Base-by-base conservation (phyloP, 2,113 vertebrate species). In the Lipotes vexillifer region DNA sequence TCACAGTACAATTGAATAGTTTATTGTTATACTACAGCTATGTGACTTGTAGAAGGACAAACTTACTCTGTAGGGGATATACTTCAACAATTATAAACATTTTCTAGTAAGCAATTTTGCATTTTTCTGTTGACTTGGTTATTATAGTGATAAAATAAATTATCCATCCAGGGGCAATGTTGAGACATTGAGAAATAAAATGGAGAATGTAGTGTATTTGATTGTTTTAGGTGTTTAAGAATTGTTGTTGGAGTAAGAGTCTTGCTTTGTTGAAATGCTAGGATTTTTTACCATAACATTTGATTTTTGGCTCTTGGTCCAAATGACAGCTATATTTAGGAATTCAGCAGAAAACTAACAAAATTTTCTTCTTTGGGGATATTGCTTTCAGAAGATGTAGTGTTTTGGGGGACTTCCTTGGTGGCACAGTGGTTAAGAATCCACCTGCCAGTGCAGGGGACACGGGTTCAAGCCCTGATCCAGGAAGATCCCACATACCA, bases 101-200 rank as follows among this genome's bases (percentile, higher is more conserved):
- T 46, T 94, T 91, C 74, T 36, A 57, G 29, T 89, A 93, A 93
- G 31, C 36, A 72, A 18, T 75, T 90, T 94, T 81, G 41, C 36
- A 65, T 85, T 95, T 83, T 87, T 92, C 29, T 95, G 10, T 87
- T 95, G 44, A 80, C 25, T 93, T 93, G 57, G 80, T 88, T 91
- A 14, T 95, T 88, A 36, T 11, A 46, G 2, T 83, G 77, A 90
- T 92, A 90, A 83, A 66, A 68, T 90, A 93, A 78, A 63, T 91
- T 83, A 46, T 27, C 29, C 38, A 8, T 85, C 90, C 82, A 36
- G 12, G 77, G 52, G 18, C 68, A 93, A 4, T 88, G 15, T 55
- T 88, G 75, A 93, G 52, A 90, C 66, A 61, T 27, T 86, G 49
- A 90, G 17, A 49, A 93, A 21, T 82, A 93, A 90, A 77, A 66